Evolutionary conservation across 2,888 invertebrate species (phyloP), one percentile per base, ranked within the genome.

Genomic region (Andrena minutula): DNA sequence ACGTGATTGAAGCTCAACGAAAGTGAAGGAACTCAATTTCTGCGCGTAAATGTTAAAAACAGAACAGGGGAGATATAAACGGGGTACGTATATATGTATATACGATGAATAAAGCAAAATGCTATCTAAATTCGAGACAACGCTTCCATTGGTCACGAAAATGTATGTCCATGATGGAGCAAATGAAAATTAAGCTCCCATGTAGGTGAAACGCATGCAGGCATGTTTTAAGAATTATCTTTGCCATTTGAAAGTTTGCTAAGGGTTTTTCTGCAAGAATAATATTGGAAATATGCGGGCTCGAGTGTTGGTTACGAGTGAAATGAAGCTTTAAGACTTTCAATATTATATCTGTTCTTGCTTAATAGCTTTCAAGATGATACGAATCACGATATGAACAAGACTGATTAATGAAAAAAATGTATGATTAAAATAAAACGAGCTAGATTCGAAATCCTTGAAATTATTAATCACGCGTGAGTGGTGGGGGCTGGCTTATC

Each of bases 161-260:
- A 63, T 70, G 20, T 77, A 77, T 85, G 79, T 88, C 88, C 88
- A 85, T 79, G 64, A 86, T 85, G 88, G 83, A 85, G 88, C 87
- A 72, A 87, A 78, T 64, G 1, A 74, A 82, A 12, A 69, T 8
- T 26, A 8, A 63, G 16, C 20, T 63, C 35, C 51, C 49, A 12
- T 30, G 47, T 61, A 8, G 7, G 7, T 23, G 4, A 58, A 58
- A 1, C 47, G 23, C 66, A 68, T 80, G 80, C 72, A 72, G 72
- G 26, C 16, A 41, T 64, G 30, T 28, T 20, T 49, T 35, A 35
- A 56, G 47, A 35, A 16, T 6, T n/a, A 56, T 47, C 7, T 60
- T 60, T 30, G 30, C 7, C n/a, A 16, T 4, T 41, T 41, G 41
- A 4, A 41, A 16, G 41, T 41, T 16, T 16, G 41, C 41, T 1